Conservation (phyloP, 2,888 invertebrate species). For the Metallyticus violacea region DNA sequence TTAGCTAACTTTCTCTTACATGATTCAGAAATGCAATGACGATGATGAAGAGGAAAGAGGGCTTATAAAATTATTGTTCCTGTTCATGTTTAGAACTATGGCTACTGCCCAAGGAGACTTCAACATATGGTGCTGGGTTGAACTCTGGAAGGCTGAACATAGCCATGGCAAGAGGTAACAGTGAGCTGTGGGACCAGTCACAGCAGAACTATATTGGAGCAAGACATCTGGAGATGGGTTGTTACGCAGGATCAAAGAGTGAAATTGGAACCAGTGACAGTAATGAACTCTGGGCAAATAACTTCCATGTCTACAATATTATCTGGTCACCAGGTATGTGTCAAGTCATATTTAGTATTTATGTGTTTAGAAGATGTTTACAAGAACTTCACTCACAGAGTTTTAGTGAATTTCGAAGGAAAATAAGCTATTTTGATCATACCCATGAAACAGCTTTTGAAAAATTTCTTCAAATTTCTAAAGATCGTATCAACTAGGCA, state of each 20-base stretch:
- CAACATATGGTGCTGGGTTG: conserved; percentile 40
- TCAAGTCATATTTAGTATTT: background rate
- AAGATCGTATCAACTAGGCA: no score
- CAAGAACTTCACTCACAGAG: no score
- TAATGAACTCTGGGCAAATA: conserved; percentile 48
- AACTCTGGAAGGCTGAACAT: conserved; percentile 71
- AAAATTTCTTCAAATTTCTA: no score
- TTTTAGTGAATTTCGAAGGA: no score
- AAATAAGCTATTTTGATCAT: no score
- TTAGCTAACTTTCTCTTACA: background rate
- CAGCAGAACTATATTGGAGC: conserved; percentile 15
- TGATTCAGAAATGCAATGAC: background rate
- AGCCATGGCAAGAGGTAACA: conserved; percentile 67
- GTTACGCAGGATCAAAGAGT: conserved; percentile 8
- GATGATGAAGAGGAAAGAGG: background rate
- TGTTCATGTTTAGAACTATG: conserved; percentile 47
- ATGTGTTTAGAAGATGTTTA: no score
- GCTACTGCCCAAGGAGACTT: conserved; percentile 42
- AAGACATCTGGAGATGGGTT: conserved; percentile 20
- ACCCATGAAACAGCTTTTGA: no score
- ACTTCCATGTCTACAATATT: conserved; percentile 66
- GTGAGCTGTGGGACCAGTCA: conserved; percentile 34
- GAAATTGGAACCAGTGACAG: background rate
- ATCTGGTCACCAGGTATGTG: conserved; percentile 63
- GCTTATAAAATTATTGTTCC: no score